Evolutionary conservation across 2,797 vertebrate genomes (phyloP).

Genomic region (Helicolenus hilgendorfi): DNA sequence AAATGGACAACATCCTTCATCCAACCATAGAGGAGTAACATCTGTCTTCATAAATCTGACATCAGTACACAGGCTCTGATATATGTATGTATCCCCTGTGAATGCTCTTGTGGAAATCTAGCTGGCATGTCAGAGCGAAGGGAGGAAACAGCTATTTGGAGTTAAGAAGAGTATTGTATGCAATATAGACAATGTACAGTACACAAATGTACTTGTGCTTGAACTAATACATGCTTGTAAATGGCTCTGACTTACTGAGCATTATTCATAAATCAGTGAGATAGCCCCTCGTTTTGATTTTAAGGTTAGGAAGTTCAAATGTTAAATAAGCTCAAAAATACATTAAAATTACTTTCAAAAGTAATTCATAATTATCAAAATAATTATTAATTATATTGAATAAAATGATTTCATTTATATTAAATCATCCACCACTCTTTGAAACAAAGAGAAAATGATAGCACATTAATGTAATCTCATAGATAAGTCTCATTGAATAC

Average conservation of each 20-base stretch:
- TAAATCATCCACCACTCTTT: no score
- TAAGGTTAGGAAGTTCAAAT: not conserved
- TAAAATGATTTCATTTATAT: no score
- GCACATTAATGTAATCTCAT: no score
- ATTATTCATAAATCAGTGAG: not conserved
- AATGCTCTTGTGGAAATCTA: not conserved
- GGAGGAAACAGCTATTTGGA: not conserved
- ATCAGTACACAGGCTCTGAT: conserved; percentile 3
- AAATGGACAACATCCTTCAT: conserved; percentile 43
- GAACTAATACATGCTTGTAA: not conserved
- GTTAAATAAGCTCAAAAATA: not conserved
- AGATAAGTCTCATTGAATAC: no score
- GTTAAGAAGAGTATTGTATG: not conserved
- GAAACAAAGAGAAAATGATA: no score
- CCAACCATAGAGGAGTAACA: not conserved
- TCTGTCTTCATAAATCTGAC: not conserved
- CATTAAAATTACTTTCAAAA: no score
- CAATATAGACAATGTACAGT: not conserved
- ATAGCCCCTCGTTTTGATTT: not conserved
- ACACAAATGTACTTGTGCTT: not conserved
- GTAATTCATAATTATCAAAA: no score
- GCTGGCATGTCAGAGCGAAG: not conserved
- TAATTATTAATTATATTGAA: no score
- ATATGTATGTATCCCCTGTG: not conserved
- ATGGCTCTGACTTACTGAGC: not conserved